Percentiles rank a stretch among this genome's conserved stretches.
phyloP scores from a whole-genome alignment of 1,140 invertebrate species.

The Leptopilina clavipes region DNA sequence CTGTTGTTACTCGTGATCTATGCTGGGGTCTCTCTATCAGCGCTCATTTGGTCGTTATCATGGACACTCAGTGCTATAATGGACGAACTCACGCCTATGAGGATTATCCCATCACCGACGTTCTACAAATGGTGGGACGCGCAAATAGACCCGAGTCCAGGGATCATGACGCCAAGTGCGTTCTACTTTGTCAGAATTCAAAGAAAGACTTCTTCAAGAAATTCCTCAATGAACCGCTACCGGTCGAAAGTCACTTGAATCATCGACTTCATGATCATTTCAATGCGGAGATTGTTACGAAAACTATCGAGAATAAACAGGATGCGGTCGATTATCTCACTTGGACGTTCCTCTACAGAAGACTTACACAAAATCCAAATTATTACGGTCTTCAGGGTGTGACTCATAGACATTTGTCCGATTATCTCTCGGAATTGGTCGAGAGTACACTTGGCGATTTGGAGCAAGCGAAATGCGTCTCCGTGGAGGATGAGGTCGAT shows the following conservation, averaged over 20 bases:
- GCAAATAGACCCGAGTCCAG: slow-evolving; percentile 89
- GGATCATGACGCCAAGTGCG: slow-evolving; percentile 96
- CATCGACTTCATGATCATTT: slow-evolving; percentile 99
- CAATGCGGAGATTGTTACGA: slow-evolving; percentile 99
- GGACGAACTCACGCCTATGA: slow-evolving; percentile 95
- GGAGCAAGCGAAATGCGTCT: slow-evolving; percentile 98
- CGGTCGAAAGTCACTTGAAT: slow-evolving; percentile 98
- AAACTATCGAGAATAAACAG: slow-evolving; percentile 99
- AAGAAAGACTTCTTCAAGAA: slow-evolving; percentile 99
- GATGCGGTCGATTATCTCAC: slow-evolving; percentile 99
- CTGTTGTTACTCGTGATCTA: slow-evolving; percentile 92
- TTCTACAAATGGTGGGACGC: slow-evolving; percentile 97
- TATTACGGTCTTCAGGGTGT: slow-evolving; percentile 99
- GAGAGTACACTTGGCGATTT: slow-evolving; percentile 96
- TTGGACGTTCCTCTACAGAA: slow-evolving; percentile 98
- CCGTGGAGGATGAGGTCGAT: slow-evolving; percentile 98
- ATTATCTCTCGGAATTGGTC: slow-evolving; percentile 98
- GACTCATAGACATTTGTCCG: slow-evolving; percentile 96
- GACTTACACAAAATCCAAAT: slow-evolving; percentile 99
- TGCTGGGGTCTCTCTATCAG: slow-evolving; percentile 94
- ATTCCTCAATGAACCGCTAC: slow-evolving; percentile 97
- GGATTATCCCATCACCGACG: slow-evolving; percentile 98
- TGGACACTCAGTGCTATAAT: slow-evolving; percentile 98
- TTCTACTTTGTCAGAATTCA: slow-evolving; percentile 96
- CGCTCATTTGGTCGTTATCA: slow-evolving; percentile 95